Conservation (phyloP, 2,888 invertebrate species). For the Eustalomyia histrio region DNA sequence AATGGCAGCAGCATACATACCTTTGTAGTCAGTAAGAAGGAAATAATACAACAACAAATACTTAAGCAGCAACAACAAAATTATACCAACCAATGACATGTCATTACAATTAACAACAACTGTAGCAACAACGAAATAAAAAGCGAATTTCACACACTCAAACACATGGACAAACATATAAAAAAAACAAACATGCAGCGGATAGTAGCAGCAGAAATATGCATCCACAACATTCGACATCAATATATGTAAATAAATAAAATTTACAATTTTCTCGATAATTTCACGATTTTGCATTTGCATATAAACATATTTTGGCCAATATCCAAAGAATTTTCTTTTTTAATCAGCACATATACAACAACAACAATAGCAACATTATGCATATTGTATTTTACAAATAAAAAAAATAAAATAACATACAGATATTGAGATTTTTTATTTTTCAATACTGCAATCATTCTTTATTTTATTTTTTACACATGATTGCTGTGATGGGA, state of each 20-base stretch:
- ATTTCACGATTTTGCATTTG: slow-evolving; percentile 46
- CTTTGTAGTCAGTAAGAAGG: slow-evolving; percentile 54
- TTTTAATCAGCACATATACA: slow-evolving; percentile 74
- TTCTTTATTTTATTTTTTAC: slow-evolving; percentile 53
- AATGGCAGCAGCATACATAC: slow-evolving; percentile 28
- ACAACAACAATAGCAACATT: slow-evolving; percentile 36
- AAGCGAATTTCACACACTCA: slow-evolving; percentile 64
- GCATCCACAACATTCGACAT: slow-evolving; percentile 64
- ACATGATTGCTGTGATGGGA: slow-evolving; percentile 38
- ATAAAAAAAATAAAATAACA: slow-evolving; percentile 23
- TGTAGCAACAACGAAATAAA: slow-evolving; percentile 28
- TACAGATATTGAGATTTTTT: slow-evolving; percentile 4
- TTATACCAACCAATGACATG: slow-evolving; percentile 74
- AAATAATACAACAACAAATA: slow-evolving; percentile 33
- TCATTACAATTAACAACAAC: slow-evolving; percentile 72
- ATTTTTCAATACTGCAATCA: slow-evolving; percentile 48
- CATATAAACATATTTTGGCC: slow-evolving; percentile 75
- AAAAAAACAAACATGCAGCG: background rate
- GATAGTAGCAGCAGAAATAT: slow-evolving; percentile 40
- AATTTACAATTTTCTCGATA: slow-evolving; percentile 67
- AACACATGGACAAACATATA: slow-evolving; percentile 39
- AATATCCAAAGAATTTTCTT: slow-evolving; percentile 75
- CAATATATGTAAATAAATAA: slow-evolving; percentile 67
- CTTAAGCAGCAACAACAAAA: slow-evolving; percentile 22
- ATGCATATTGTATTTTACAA: slow-evolving; percentile 35